A percentile compares a stretch with the other conserved stretches of the same genome.
These are phyloP conservation scores for Darevskia mixta DNA, from an alignment of 2,797 vertebrate genomes.

Conservation along the genomic window DNA sequence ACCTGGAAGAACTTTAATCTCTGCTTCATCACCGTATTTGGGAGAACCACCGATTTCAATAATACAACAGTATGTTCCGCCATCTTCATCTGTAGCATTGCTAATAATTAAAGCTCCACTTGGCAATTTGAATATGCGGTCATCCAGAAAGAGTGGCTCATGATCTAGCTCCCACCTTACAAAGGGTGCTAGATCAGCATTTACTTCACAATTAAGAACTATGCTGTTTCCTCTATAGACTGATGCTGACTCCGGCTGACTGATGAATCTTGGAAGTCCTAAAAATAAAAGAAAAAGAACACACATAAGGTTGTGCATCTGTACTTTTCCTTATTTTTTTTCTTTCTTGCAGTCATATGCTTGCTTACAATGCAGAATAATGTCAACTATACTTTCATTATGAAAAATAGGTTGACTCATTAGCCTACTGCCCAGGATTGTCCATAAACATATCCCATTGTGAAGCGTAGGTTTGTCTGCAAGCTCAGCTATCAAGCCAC, in stretches of 20 bases:
- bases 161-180: slow-evolving; percentile 91
- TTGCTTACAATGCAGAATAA: not conserved
- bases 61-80: slow-evolving; percentile 89
- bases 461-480: not conserved
- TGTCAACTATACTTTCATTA: not conserved
- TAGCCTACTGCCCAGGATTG: not conserved
- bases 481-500: not conserved
- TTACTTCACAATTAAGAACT: slow-evolving; percentile 90
- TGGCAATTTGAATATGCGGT: slow-evolving; percentile 82
- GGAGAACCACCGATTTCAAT: slow-evolving; percentile 86
- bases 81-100: slow-evolving; percentile 86
- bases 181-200: slow-evolving; percentile 86
- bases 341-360: not conserved
- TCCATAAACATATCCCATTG: not conserved
- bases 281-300: slow-evolving; percentile 1
- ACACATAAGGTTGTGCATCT: not conserved
- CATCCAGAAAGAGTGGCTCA: slow-evolving; percentile 78
- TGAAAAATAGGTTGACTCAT: not conserved
- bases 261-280: slow-evolving; percentile 90
- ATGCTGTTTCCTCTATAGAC: slow-evolving; percentile 83
- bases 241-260: slow-evolving; percentile 84
- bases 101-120: slow-evolving; percentile 88
- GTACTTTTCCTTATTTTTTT: not conserved
- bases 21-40: slow-evolving; percentile 92
- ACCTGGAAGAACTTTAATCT: slow-evolving; percentile 90